Evolutionary conservation across 2,888 invertebrate genomes (phyloP).

Genomic region (Tolmerus cingulatus): DNA sequence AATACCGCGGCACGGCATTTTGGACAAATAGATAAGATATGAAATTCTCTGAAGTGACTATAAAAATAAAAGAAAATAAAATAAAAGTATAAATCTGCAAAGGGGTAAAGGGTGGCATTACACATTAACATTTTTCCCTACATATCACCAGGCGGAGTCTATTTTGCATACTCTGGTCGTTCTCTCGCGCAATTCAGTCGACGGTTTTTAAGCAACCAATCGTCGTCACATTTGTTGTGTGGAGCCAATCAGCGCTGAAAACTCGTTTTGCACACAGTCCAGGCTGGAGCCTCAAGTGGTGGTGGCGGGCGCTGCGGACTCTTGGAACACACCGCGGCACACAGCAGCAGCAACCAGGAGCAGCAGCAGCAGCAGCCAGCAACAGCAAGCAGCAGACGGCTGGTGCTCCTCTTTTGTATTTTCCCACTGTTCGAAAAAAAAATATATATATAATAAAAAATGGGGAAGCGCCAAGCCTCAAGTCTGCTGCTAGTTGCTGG

Average conservation of each 20-base stretch:
- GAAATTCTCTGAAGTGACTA: background rate
- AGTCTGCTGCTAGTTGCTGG: no score
- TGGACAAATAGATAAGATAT: constrained; percentile 35
- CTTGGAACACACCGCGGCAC: background rate
- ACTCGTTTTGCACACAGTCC: constrained; percentile 42
- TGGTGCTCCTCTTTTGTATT: background rate
- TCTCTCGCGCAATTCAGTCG: constrained; percentile 44
- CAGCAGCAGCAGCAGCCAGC: no score
- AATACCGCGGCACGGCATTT: background rate
- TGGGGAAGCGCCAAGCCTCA: background rate
- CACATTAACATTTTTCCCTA: constrained; percentile 42
- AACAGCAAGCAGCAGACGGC: background rate
- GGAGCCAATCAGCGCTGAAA: constrained; percentile 44
- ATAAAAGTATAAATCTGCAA: background rate
- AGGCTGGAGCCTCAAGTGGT: background rate
- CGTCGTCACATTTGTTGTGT: constrained; percentile 43
- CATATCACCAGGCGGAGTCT: constrained; percentile 46
- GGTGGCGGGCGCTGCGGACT: background rate
- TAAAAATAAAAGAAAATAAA: background rate
- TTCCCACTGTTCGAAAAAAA: background rate
- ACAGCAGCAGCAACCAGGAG: background rate
- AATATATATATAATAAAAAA: background rate
- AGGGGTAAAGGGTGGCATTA: constrained; percentile 30
- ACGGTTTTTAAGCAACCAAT: constrained; percentile 44
- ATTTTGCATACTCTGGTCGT: constrained; percentile 47